Evolutionary conservation across 2,797 vertebrate species (phyloP), one percentile per base, ranked within the genome.

Genomic region (Neoniphon sammara): DNA sequence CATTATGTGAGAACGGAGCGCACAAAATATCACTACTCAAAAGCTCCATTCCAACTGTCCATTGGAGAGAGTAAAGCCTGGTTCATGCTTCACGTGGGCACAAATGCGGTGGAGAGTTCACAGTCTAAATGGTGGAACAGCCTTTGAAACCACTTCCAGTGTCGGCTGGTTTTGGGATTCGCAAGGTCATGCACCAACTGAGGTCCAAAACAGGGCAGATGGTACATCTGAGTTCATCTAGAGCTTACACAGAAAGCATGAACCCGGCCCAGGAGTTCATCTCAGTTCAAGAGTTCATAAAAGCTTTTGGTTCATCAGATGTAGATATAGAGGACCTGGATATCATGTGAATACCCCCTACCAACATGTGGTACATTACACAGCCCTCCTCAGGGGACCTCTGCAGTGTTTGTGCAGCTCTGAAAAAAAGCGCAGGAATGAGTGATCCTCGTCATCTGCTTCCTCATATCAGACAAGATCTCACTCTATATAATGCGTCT

Each of bases 321-420:
- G 56, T 17, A 49, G 39, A 81, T 6, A 27, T 4, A 75, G 25
- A 68, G 25, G 77, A 59, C 17, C 9, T 27, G n/a, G 36, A 66
- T 56, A 72, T 58, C 27, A 77, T 12, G 61, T n/a, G 20, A 69
- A 62, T 83, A 69, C 49, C 73, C 66, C 55, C 31, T 27, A 58
- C 63, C 14, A 59, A 67, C 57, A 50, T 44, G 25, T 27, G 60
- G 18, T 31, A 34, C 1, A 53, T 20, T 17, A 17, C 50, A 64
- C 39, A 53, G 58, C 47, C 34, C 73, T 53, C 36, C 49, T 25
- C 68, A 31, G 39, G 53, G 49, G 55, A 67, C 39, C 34, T 65
- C 53, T 15, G 31, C 14, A 54, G n/a, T 31, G 23, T 75, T 60
- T 65, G 54, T 7, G 44, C 46, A 81, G 52, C 2, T 2, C 25